These are phyloP conservation scores for Engraulis encrasicolus DNA, from an alignment of 2,113 vertebrate species.

Conservation along the genomic window DNA sequence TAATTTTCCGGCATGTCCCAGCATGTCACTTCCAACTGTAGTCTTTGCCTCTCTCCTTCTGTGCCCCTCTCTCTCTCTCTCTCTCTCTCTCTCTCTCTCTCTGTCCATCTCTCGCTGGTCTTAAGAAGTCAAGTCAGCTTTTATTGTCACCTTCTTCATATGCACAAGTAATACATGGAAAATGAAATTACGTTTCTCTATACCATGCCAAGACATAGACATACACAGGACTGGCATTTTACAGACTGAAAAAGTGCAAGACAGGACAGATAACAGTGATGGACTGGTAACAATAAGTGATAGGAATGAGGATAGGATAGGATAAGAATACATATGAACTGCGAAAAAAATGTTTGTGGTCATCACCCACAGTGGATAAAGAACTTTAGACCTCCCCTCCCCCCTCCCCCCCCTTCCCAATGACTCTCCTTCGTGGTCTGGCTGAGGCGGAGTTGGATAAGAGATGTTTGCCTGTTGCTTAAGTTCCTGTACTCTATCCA, in stretches of 20 bases:
- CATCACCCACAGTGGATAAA: not conserved
- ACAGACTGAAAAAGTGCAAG: too few species aligned
- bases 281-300: too few species aligned
- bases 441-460: not conserved
- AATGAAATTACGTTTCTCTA: too few species aligned
- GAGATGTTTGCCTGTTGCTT: not conserved
- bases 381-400: not conserved
- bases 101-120: not conserved
- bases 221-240: too few species aligned
- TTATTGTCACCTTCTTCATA: too few species aligned
- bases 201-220: not conserved
- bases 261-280: too few species aligned
- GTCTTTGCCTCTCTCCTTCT: not conserved
- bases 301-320: too few species aligned
- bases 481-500: not conserved
- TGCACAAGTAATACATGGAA: too few species aligned
- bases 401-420: not conserved
- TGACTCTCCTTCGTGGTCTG: not conserved
- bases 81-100: constrained; percentile 1
- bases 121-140: too few species aligned
- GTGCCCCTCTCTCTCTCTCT: constrained; percentile 24
- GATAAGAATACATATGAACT: not conserved
- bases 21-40: not conserved
- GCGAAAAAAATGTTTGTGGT: not conserved
- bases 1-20: not conserved